Conservation (phyloP, 64 coral and sea anemone species). For the Porites australiensis region DNA sequence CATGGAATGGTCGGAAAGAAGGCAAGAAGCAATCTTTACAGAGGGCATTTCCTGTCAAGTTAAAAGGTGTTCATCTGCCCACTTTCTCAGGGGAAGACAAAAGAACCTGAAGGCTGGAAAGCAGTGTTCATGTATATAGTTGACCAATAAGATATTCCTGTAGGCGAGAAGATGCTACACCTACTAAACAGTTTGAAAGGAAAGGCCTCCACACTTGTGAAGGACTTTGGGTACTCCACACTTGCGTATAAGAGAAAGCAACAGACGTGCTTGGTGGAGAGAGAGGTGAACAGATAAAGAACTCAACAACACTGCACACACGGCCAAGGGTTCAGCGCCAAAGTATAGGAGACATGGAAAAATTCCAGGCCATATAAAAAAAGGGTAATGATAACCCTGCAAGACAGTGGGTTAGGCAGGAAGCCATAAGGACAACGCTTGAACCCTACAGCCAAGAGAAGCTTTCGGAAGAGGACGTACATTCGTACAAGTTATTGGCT, state of each 20-base stretch:
- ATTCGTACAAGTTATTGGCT: slow-evolving; percentile 53
- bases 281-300: slow-evolving; percentile 48
- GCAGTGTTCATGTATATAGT: slow-evolving; percentile 69
- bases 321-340: slow-evolving; percentile 39
- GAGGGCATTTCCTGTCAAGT: slow-evolving; percentile 42
- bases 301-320: slow-evolving; percentile 44
- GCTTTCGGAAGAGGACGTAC: slow-evolving; percentile 45
- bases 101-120: slow-evolving; percentile 63
- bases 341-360: slow-evolving; percentile 61
- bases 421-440: slow-evolving; percentile 35
- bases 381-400: slow-evolving; percentile 21
- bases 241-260: slow-evolving; percentile 66
- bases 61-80: slow-evolving; percentile 75
- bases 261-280: slow-evolving; percentile 62
- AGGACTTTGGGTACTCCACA: slow-evolving; percentile 46
- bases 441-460: slow-evolving; percentile 70
- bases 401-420: slow-evolving; percentile 36
- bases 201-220: slow-evolving; percentile 58
- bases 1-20: not conserved
- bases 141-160: slow-evolving; percentile 47
- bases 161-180: slow-evolving; percentile 66
- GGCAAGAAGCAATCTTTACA: not conserved
- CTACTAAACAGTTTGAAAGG: slow-evolving; percentile 57
- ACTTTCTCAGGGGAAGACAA: slow-evolving; percentile 76
- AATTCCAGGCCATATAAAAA: slow-evolving; percentile 43